Conservation (phyloP, 2,797 vertebrate genomes). For the Fistularia commersonii region DNA sequence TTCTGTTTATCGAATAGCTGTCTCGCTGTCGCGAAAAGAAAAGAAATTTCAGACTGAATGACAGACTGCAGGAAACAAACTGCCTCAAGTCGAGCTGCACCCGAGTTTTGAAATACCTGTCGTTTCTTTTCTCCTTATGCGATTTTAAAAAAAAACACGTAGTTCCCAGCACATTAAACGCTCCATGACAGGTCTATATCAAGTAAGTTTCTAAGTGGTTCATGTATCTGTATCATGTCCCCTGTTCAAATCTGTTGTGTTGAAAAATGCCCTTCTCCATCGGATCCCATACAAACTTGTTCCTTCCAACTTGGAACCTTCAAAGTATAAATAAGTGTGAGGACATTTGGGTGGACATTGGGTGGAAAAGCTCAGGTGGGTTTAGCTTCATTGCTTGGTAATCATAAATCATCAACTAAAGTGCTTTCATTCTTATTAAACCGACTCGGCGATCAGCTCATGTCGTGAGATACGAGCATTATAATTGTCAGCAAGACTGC, state of each 20-base stretch:
- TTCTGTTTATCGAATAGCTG: constrained; percentile 13
- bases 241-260: constrained; percentile 7
- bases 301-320: constrained; percentile 3
- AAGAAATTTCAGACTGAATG: constrained; percentile 23
- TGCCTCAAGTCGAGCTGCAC: constrained; percentile 7
- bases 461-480: too few relatives aligned
- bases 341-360: constrained; percentile 13
- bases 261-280: constrained; percentile 2
- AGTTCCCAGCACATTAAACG: constrained; percentile 1
- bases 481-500: too few relatives aligned
- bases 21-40: constrained; percentile 25
- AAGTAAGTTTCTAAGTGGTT: constrained; percentile 7
- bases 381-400: too few relatives aligned
- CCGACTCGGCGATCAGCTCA: too few relatives aligned
- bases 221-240: not conserved
- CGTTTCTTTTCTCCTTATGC: constrained; percentile 1
- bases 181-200: not conserved
- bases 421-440: too few relatives aligned
- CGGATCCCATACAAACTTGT: constrained; percentile 22
- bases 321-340: constrained; percentile 20
- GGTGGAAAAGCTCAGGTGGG: too few relatives aligned
- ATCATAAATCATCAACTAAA: too few relatives aligned
- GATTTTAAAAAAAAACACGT: constrained; percentile 8
- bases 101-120: constrained; percentile 11
- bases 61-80: constrained; percentile 18